These are phyloP conservation scores for Mythimna albipuncta DNA, from an alignment of 2,888 invertebrate genomes.

Conservation along the genomic window DNA sequence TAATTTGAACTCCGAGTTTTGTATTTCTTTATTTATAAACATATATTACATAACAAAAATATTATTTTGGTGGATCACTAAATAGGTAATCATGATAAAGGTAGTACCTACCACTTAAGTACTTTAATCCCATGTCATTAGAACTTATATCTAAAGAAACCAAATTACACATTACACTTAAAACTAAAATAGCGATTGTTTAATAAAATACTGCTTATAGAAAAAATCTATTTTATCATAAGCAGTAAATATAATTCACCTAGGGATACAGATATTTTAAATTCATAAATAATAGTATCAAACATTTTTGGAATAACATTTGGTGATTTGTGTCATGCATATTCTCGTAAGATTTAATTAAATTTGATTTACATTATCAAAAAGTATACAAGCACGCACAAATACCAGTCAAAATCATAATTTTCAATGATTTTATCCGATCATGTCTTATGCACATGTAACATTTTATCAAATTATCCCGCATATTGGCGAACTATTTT, in stretches of 20 bases:
- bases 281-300: constrained; percentile 40
- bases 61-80: constrained; percentile 57
- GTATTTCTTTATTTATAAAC: constrained; percentile 36
- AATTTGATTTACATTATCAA: constrained; percentile 5
- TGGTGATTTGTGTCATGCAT: constrained; percentile 39
- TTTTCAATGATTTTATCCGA: constrained; percentile 42
- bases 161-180: constrained; percentile 10
- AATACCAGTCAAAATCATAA: constrained; percentile 45
- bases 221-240: background rate
- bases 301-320: constrained; percentile 40
- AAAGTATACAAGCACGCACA: constrained; percentile 32
- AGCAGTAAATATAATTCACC: constrained; percentile 1
- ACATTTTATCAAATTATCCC: constrained; percentile 77
- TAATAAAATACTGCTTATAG: background rate
- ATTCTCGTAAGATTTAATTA: constrained; percentile 14
- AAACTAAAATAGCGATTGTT: constrained; percentile 17
- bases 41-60: constrained; percentile 55
- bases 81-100: constrained; percentile 21
- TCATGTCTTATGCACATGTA: constrained; percentile 34
- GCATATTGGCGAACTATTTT: constrained; percentile 93
- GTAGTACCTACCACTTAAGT: constrained; percentile 36
- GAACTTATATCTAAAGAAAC: constrained; percentile 11
- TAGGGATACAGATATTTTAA: background rate
- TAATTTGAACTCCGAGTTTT: background rate
- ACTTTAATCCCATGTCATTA: constrained; percentile 17